Percentiles rank a stretch among this genome's conserved stretches.
These are phyloP conservation scores for Orientallactaga sibirica DNA, from an alignment of 2,797 vertebrate species.

Conservation along the genomic window DNA sequence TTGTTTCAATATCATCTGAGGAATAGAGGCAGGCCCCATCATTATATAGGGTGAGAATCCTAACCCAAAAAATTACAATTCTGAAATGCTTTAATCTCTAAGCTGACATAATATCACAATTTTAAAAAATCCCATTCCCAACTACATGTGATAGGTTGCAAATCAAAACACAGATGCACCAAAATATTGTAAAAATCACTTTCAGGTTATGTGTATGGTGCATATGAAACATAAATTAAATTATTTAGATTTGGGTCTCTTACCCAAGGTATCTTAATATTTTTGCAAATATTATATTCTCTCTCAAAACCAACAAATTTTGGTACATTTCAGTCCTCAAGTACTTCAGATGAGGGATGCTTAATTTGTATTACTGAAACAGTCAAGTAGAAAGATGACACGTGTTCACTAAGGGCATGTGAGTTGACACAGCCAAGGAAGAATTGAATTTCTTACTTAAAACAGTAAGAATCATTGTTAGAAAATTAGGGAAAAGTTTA, in stretches of 20 bases:
- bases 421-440: neutral
- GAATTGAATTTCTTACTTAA: neutral
- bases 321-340: neutral
- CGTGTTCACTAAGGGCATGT: neutral
- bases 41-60: neutral
- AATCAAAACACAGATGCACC: neutral
- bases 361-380: neutral
- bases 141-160: neutral
- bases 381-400: neutral
- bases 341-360: neutral
- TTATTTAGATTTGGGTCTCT: neutral
- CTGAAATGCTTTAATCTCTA: neutral
- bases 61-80: neutral
- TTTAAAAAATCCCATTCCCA: too few species aligned
- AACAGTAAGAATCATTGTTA: neutral
- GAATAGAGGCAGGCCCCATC: neutral
- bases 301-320: neutral
- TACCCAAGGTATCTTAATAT: neutral
- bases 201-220: neutral
- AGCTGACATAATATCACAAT: too few species aligned
- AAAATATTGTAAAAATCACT: too few species aligned
- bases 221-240: neutral
- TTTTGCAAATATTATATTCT: neutral
- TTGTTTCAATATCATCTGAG: neutral
- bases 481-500: neutral